Evolutionary conservation across 1,140 invertebrate genomes (phyloP).

Genomic region (Pseudomyrmex pallidus): DNA sequence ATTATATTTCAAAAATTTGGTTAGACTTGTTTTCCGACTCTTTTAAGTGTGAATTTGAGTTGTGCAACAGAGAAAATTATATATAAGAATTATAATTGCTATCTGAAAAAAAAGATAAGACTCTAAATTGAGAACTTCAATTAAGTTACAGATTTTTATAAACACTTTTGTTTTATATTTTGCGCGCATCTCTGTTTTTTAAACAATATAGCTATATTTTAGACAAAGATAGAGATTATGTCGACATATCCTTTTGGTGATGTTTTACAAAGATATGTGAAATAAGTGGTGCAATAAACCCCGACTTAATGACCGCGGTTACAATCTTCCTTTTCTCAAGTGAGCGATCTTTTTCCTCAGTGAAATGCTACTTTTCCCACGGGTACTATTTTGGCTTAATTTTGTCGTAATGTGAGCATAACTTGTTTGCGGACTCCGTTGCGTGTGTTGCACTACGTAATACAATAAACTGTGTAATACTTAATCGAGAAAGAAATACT

Average conservation of each 20-base stretch:
- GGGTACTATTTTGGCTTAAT: constrained; percentile 46
- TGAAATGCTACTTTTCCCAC: background rate
- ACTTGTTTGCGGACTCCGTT: constrained; percentile 32
- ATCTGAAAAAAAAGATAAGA: background rate
- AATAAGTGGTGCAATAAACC: constrained; percentile 33
- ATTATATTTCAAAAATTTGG: background rate
- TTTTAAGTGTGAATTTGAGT: constrained; percentile 1
- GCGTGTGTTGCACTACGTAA: constrained; percentile 11
- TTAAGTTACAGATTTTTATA: background rate
- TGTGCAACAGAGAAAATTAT: background rate
- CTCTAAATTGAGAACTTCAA: background rate
- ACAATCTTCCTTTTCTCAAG: constrained; percentile 30
- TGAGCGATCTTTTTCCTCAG: constrained; percentile 29
- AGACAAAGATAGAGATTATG: background rate
- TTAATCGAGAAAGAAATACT: background rate
- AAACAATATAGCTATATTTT: background rate
- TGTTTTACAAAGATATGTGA: constrained; percentile 13
- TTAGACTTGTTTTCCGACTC: constrained; percentile 5
- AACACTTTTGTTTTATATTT: constrained; percentile 9
- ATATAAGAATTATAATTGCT: background rate
- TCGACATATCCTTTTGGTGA: background rate
- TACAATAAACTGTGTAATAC: background rate
- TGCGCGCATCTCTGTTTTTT: background rate
- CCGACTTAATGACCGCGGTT: constrained; percentile 26
- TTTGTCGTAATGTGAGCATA: constrained; percentile 33